Evolutionary conservation across 2,797 vertebrate species (phyloP), one percentile per base, ranked within the genome.

Genomic region (Enteromius thamalakanensis): DNA sequence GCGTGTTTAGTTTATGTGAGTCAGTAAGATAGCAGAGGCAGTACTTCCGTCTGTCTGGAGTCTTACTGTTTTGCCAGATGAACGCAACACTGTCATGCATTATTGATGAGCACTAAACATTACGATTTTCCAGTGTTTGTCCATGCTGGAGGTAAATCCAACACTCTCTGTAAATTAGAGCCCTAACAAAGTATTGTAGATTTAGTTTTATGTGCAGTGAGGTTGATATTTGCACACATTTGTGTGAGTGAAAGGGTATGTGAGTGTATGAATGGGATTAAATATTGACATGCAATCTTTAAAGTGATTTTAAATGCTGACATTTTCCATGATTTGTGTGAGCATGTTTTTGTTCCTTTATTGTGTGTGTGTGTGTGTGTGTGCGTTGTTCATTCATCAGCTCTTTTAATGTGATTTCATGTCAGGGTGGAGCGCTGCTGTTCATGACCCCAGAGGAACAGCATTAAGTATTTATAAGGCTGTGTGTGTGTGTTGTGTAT

Each of bases 281-380:
- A 86, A 89, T 85, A 87, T 87, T 86, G 84, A 86, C 69, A 78
- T 23, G 51, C 51, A 74, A 53, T 37, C 34, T 51, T 51, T 83
- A 53, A 78, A 79, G 67, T 86, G 76, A 85, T 86, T 88, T 81
- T n/a, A 86, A 83, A 74, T 64, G 83, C 67, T 75, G 42, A 65
- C 15, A 65, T 64, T 49, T 81, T 9, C 42, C n/a, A 19, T 81
- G 29, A 74, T 80, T 62, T 70, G 34, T 71, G 67, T 60, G 37
- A 40, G n/a, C 10, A 8, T 64, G 40, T 47, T 23, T 55, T 32
- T 70, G 15, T 58, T 14, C 10, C 2, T 67, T 4, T 45, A 0
- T 47, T 32, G 2, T 42, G 60, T 64, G 3, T 77, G 75, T 64
- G 75, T 42, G 37, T 29, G 74, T 62, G n/a, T 45, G n/a, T 76